These are phyloP conservation scores for Notolabrus celidotus DNA, from an alignment of 2,797 vertebrate genomes.

Conservation along the genomic window DNA sequence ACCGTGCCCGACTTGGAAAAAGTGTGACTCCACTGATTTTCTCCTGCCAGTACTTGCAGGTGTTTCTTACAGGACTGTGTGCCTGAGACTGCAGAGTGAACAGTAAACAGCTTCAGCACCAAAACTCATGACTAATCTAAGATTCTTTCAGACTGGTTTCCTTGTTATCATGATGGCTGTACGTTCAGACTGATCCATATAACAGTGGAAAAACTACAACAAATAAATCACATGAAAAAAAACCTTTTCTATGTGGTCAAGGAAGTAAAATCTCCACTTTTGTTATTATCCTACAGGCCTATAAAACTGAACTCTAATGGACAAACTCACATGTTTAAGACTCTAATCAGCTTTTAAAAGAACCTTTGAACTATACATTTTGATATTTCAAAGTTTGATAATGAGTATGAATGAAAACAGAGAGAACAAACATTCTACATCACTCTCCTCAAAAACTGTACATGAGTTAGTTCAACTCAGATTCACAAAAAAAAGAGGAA, in stretches of 20 bases:
- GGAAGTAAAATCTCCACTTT: constrained; percentile 29
- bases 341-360: constrained; percentile 39
- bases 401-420: constrained; percentile 32
- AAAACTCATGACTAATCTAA: constrained; percentile 14
- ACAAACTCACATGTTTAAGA: constrained; percentile 45
- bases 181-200: constrained; percentile 14
- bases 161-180: constrained; percentile 14
- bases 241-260: constrained; percentile 18
- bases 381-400: constrained; percentile 28
- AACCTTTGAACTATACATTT: constrained; percentile 42
- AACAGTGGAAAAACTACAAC: constrained; percentile 30
- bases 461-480: constrained; percentile 44
- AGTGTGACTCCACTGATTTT: constrained; percentile 37
- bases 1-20: constrained; percentile 20
- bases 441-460: constrained; percentile 44
- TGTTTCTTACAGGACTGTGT: constrained; percentile 15
- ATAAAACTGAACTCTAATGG: constrained; percentile 28
- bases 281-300: constrained; percentile 25
- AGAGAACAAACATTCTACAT: constrained; percentile 49
- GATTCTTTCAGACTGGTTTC: constrained; percentile 6
- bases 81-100: constrained; percentile 1
- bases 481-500: constrained; percentile 49
- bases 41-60: constrained; percentile 25
- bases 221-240: constrained; percentile 9
- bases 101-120: constrained; percentile 36